Evolutionary conservation across 2,113 vertebrate genomes (phyloP).

Genomic region (Acanthochromis polyacanthus): DNA sequence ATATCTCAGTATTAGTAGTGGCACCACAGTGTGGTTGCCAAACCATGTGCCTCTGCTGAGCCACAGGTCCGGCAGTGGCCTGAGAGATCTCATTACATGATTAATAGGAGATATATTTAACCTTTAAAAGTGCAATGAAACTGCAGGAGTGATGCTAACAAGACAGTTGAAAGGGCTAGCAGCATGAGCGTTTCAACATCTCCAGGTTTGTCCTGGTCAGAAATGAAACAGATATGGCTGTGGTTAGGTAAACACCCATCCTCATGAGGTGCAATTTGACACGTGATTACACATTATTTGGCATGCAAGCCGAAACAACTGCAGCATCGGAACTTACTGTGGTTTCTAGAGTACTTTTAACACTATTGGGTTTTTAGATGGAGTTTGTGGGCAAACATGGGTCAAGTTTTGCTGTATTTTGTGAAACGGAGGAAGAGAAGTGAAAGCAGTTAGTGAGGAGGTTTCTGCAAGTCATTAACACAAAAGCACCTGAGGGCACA

Average conservation of each 20-base stretch:
- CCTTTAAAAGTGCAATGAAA: conserved; percentile 51
- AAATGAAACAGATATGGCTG: conserved; percentile 46
- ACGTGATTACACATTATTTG: conserved; percentile 54
- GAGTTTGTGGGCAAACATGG: conserved; percentile 7
- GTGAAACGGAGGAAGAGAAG: not conserved
- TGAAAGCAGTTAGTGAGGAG: not conserved
- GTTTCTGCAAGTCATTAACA: conserved; percentile 13
- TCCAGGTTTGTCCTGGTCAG: conserved; percentile 22
- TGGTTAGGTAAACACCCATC: conserved; percentile 51
- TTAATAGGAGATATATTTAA: conserved; percentile 67
- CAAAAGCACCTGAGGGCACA: conserved; percentile 44
- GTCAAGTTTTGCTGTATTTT: too few relatives aligned
- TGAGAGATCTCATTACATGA: conserved; percentile 57
- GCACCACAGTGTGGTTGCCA: conserved; percentile 42
- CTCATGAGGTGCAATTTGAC: conserved; percentile 53
- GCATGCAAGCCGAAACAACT: conserved; percentile 49
- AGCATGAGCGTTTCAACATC: conserved; percentile 48
- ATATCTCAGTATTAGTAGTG: conserved; percentile 59
- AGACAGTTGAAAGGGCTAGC: conserved; percentile 30
- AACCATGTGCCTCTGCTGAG: conserved; percentile 35
- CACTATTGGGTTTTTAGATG: not conserved
- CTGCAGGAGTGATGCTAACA: conserved; percentile 40
- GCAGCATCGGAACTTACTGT: conserved; percentile 48
- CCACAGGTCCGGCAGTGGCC: conserved; percentile 47
- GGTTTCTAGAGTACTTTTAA: conserved; percentile 44